Evolutionary conservation across 1,140 invertebrate species (phyloP), one percentile per base, ranked within the genome.

Genomic region (Aphis gossypii): DNA sequence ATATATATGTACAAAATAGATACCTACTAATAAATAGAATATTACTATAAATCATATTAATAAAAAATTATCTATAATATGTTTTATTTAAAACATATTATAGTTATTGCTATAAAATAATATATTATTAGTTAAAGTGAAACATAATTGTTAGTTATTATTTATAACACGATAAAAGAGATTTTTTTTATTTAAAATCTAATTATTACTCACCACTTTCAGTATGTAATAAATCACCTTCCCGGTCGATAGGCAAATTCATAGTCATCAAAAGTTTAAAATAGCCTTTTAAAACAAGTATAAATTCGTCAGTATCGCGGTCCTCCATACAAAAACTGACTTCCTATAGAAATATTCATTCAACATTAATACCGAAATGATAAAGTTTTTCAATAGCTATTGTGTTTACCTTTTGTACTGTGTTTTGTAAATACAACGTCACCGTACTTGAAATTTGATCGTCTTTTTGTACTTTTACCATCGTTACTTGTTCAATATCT

Each of bases 281-380:
- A 95, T 98, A 98, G 95, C 98, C 98, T 94, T 97, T 96, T 14
- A 98, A 96, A 68, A 98, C 97, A 30, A 98, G 95, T 38, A 98
- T 97, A 95, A 98, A 97, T 95, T 98, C 98, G 93, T 97, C 97
- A 0, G 97, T 97, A 95, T 98, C 98, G 38, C 97, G 96, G 94
- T 98, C 98, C 95, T 98, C 97, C 95, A 98, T 96, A n/a, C 96
- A 96, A 94, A 98, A 96, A 90, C 96, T 96, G 14, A 97, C 95
- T 54, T 96, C 96, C 95, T 97, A 95, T 96, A 94, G 54, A 5
- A 51, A n/a, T 38, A 68, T 35, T 51, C 14, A 48, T 41, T 38
- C 20, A 83, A 83, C 38, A 41, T 83, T 76, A 76, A 76, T 76
- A 76, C 30, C n/a, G 11, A 76, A 76, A 68, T n/a, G 60, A 68